phyloP scores from a whole-genome alignment of 2,888 invertebrate genomes.

The Laspeyria flexula region DNA sequence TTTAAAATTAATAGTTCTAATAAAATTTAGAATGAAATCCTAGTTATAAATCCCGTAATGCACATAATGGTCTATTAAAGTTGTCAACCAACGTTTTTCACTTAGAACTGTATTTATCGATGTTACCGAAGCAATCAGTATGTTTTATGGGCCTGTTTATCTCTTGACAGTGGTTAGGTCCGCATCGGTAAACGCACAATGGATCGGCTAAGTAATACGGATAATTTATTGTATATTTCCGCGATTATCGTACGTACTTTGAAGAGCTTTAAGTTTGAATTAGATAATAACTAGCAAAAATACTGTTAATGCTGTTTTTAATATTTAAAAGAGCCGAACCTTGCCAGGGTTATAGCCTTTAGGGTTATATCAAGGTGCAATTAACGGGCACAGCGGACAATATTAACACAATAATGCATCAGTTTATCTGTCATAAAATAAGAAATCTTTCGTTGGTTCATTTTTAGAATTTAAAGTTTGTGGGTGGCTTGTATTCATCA shows the following conservation, averaged over 20 bases:
- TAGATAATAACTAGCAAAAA: neutral
- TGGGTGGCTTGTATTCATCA: too few species aligned
- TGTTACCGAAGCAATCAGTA: constrained; percentile 54
- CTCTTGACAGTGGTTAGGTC: constrained; percentile 44
- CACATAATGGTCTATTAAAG: constrained; percentile 38
- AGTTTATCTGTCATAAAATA: too few species aligned
- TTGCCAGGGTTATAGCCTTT: too few species aligned
- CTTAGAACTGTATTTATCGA: constrained; percentile 58
- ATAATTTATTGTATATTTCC: constrained; percentile 65
- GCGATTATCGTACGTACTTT: constrained; percentile 50
- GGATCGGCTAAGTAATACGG: constrained; percentile 54
- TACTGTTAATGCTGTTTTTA: neutral
- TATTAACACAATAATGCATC: too few species aligned
- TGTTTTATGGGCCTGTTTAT: constrained; percentile 58
- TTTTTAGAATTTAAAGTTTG: too few species aligned
- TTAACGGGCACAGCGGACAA: too few species aligned
- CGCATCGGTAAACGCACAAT: constrained; percentile 46
- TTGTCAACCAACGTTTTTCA: constrained; percentile 54
- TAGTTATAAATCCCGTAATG: constrained; percentile 32
- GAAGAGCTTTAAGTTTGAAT: constrained; percentile 13
- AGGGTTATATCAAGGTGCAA: too few species aligned
- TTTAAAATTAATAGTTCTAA: too few species aligned
- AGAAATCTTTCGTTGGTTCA: too few species aligned
- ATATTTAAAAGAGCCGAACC: too few species aligned
- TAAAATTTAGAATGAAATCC: constrained; percentile 18